A percentile compares a stretch with the other conserved stretches of the same genome.
Evolutionary conservation across 2,888 invertebrate genomes (phyloP).

Genomic region (Acleris literana): DNA sequence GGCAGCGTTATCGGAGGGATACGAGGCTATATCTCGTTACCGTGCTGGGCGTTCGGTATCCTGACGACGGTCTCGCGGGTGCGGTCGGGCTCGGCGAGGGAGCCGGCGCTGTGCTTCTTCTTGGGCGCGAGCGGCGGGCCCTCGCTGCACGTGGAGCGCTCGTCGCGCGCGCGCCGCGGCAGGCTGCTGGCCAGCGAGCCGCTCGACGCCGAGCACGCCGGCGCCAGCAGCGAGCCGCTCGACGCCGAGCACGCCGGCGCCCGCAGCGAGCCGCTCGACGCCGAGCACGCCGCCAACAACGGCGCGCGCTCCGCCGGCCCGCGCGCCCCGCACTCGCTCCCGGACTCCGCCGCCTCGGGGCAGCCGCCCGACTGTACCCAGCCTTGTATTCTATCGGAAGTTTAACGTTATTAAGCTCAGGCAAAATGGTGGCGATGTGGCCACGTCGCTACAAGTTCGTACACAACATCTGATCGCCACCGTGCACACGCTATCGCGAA

Average conservation of each 20-base stretch:
- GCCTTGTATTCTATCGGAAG: constrained; percentile 55
- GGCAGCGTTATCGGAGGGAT: no score
- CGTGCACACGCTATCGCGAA: no score
- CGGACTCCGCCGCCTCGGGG: constrained; percentile 63
- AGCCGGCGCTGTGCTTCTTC: constrained; percentile 76
- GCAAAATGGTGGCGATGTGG: no score
- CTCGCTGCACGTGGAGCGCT: constrained; percentile 74
- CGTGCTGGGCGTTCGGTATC: constrained; percentile 70
- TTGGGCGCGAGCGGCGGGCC: constrained; percentile 73
- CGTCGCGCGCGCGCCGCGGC: constrained; percentile 68
- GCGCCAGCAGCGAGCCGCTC: constrained; percentile 73
- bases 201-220: constrained; percentile 76
- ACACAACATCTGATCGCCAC: no score
- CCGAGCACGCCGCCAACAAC: constrained; percentile 72
- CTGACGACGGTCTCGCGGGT: constrained; percentile 76
- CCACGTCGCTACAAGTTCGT: no score
- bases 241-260: constrained; percentile 77
- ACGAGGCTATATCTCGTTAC: constrained; percentile 66
- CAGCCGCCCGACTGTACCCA: constrained; percentile 77
- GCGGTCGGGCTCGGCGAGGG: constrained; percentile 73
- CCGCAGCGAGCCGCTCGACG: constrained; percentile 75
- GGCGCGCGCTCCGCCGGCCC: constrained; percentile 74
- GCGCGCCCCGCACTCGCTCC: constrained; percentile 59
- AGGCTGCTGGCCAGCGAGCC: constrained; percentile 74
- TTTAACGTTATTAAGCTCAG: constrained; percentile 39